Evolutionary conservation across 92 coral and sea anemone genomes (phyloP), one percentile per base, ranked within the genome.

Genomic region (Zoanthus sociatus): DNA sequence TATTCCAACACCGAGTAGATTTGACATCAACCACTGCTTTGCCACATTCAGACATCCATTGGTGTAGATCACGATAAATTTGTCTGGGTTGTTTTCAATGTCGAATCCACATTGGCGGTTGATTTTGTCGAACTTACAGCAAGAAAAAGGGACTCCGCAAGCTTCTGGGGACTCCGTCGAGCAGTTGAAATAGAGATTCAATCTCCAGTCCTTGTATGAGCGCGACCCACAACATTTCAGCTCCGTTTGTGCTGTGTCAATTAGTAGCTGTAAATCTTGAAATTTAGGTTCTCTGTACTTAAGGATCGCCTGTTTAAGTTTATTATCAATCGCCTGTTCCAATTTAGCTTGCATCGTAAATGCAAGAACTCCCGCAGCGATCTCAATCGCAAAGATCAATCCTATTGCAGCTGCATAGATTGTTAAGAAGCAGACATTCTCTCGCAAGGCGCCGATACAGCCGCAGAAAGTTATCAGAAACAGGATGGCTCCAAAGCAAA

Each of bases 71-170:
- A 54, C 37, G 56, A 87, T 76, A 61, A 69, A 51, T 17, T 81
- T 89, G 1, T 84, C 54, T 7, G 79, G 0, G 0, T 70, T 58
- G 7, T 61, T 71, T 9, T 83, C 58, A 4, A 93, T 79, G 1
- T 93, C 93, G 55, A 81, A 93, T 0, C 99, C 99, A 87, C 99
- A 97, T 87, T 93, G 96, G 14, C 98, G 90, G 84, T 97, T 97
- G 1, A 82, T 60, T 15, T 50, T 82, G 47, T 95, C 97, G 7
- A 77, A 82, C 33, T 67, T 87, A 81, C 99, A 97, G 75, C 99
- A 97, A 7, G 99, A 93, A 66, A 56, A 93, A 0, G 99, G 99
- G 18, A 97, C 99, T 9, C 97, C 96, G 47, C 99, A 95, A 14
- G 90, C 85, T 56, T 92, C 93, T 9, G 67, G 82, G 0, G 90